These are phyloP conservation scores for Labroides dimidiatus DNA, from an alignment of 2,797 vertebrate genomes.

Conservation along the genomic window DNA sequence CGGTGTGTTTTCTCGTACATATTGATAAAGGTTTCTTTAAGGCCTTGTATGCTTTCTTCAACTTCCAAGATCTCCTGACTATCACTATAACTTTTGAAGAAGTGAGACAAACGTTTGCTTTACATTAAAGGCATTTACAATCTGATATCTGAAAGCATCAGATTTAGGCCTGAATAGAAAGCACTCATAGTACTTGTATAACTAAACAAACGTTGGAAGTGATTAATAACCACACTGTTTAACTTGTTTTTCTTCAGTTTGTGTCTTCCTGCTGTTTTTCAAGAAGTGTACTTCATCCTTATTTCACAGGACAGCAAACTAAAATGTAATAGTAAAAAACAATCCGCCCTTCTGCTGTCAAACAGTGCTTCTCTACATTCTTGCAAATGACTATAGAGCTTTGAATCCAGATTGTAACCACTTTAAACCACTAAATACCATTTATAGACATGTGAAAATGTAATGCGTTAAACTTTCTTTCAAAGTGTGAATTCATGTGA, in stretches of 20 bases:
- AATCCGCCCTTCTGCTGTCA: neutral
- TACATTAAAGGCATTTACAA: too few relatives aligned
- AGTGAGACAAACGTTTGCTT: too few relatives aligned
- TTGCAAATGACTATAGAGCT: neutral
- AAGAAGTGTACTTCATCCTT: neutral
- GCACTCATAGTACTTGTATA: too few relatives aligned
- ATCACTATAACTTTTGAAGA: too few relatives aligned
- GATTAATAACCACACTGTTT: neutral
- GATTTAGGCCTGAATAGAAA: too few relatives aligned
- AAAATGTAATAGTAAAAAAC: neutral
- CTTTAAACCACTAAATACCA: neutral
- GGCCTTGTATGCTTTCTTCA: too few relatives aligned
- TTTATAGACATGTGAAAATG: neutral
- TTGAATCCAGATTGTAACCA: neutral
- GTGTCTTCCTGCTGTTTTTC: neutral
- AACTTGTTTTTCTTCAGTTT: neutral
- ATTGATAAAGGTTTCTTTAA: too few relatives aligned
- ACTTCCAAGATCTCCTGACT: too few relatives aligned
- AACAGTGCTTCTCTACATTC: neutral
- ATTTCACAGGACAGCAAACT: neutral
- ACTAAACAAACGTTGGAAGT: neutral
- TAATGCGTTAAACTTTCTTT: neutral
- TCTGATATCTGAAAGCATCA: too few relatives aligned
- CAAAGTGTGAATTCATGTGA: neutral
- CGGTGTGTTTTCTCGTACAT: too few relatives aligned